A percentile compares a stretch with the other conserved stretches of the same genome.
Evolutionary conservation across 2,888 invertebrate genomes (phyloP).

Genomic region (Stegana nigrithorax): DNA sequence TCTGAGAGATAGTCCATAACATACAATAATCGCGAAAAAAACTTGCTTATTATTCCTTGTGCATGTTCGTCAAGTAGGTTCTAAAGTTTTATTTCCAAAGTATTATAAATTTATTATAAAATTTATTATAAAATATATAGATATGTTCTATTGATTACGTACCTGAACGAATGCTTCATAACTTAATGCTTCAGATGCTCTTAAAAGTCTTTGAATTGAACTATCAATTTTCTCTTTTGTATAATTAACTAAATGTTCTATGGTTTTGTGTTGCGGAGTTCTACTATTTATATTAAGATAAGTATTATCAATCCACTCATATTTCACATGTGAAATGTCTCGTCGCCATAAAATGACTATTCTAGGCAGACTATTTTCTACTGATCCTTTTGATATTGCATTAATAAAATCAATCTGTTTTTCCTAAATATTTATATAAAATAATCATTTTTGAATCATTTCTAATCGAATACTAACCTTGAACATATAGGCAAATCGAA

Average conservation of each 20-base stretch:
- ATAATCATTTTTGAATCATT: neutral
- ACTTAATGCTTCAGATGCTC: conserved; percentile 79
- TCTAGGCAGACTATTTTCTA: conserved; percentile 76
- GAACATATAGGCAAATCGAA: conserved; percentile 90
- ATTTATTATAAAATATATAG: neutral
- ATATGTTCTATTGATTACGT: too few relatives aligned
- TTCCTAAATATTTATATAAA: conserved; percentile 45
- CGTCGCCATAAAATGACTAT: conserved; percentile 92
- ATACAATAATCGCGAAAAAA: conserved; percentile 75
- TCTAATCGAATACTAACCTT: conserved; percentile 71
- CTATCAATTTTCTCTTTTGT: conserved; percentile 80
- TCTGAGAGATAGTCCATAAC: conserved; percentile 79
- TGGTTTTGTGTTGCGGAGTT: conserved; percentile 61
- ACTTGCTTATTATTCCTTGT: conserved; percentile 77
- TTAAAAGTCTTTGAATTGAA: conserved; percentile 78
- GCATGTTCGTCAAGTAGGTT: conserved; percentile 85
- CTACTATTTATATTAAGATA: conserved; percentile 51
- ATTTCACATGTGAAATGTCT: conserved; percentile 86
- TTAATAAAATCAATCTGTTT: conserved; percentile 84
- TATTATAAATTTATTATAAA: neutral
- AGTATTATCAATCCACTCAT: conserved; percentile 81
- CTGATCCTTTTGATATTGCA: conserved; percentile 70
- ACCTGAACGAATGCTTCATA: conserved; percentile 85
- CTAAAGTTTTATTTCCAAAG: too few relatives aligned
- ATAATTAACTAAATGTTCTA: conserved; percentile 74